Evolutionary conservation across 2,797 vertebrate species (phyloP).

Genomic region (Oophaga sylvatica): DNA sequence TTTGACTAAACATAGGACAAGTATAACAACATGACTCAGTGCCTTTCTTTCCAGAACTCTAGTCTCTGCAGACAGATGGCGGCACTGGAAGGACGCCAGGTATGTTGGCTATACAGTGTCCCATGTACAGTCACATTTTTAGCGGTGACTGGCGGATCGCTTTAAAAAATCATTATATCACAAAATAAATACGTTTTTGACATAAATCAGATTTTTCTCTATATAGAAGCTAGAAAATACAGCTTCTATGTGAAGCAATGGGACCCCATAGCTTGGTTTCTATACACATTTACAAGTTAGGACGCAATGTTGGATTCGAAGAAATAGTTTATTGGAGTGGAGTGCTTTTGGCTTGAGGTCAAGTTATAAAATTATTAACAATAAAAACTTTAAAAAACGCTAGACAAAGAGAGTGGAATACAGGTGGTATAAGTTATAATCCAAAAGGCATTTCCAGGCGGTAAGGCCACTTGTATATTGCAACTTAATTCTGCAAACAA

Average conservation of each 20-base stretch:
- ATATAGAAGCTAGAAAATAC: neutral
- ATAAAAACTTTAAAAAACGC: neutral
- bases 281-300: neutral
- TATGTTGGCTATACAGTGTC: too few relatives aligned
- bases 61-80: too few relatives aligned
- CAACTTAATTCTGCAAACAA: constrained; percentile 31
- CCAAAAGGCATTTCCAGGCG: constrained; percentile 19
- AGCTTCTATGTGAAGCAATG: neutral
- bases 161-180: neutral
- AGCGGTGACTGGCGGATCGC: too few relatives aligned
- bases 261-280: neutral
- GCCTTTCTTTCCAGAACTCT: too few relatives aligned
- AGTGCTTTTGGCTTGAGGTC: constrained; percentile 30
- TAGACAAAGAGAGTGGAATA: constrained; percentile 12
- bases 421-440: constrained; percentile 52
- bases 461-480: neutral
- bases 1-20: too few relatives aligned
- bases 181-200: neutral
- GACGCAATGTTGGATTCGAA: neutral
- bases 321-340: constrained; percentile 36
- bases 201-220: neutral
- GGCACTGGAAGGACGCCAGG: too few relatives aligned
- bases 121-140: too few relatives aligned
- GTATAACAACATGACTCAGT: too few relatives aligned
- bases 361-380: constrained; percentile 1